Percentiles rank a stretch among this genome's conserved stretches.
Conservation (phyloP, 2,888 invertebrate species). For the Trissoscelio sp. region DNA sequence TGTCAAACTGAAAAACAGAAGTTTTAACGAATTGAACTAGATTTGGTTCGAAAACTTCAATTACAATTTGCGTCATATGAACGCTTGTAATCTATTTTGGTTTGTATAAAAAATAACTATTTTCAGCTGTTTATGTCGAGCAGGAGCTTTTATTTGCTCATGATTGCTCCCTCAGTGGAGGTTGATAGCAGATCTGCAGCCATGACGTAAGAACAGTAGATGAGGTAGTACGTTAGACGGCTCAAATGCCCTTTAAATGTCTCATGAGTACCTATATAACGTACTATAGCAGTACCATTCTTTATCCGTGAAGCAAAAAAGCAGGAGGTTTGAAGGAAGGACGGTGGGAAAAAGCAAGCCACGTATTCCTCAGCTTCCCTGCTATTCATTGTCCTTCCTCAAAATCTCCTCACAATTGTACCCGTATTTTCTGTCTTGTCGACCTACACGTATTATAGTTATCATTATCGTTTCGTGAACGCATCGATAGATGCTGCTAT, state of each 20-base stretch:
- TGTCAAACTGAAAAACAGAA: constrained; percentile 10
- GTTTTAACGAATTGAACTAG: constrained; percentile 17
- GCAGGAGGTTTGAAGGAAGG: constrained; percentile 5
- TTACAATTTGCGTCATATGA: constrained; percentile 33
- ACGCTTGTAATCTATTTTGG: constrained; percentile 23
- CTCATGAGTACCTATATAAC: constrained; percentile 57
- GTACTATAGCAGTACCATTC: constrained; percentile 46
- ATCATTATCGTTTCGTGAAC: constrained; percentile 55
- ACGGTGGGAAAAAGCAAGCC: constrained; percentile 23
- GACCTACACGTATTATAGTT: constrained; percentile 55
- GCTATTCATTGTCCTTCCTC: constrained; percentile 74
- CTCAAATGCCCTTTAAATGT: constrained; percentile 56
- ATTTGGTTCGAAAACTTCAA: constrained; percentile 23
- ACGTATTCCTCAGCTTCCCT: constrained; percentile 50
- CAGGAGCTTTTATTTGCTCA: constrained; percentile 58
- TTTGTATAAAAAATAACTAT: constrained; percentile 43
- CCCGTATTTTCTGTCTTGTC: constrained; percentile 58
- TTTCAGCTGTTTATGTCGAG: constrained; percentile 48
- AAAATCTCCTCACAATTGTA: constrained; percentile 57
- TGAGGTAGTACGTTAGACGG: constrained; percentile 52
- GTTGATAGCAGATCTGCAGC: constrained; percentile 46
- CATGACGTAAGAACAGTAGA: constrained; percentile 43
- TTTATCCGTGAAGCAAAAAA: constrained; percentile 51
- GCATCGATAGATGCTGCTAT: constrained; percentile 51
- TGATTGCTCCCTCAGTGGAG: constrained; percentile 53